phyloP scores from a whole-genome alignment of 2,797 vertebrate genomes.

The Lycodopsis pacificus region DNA sequence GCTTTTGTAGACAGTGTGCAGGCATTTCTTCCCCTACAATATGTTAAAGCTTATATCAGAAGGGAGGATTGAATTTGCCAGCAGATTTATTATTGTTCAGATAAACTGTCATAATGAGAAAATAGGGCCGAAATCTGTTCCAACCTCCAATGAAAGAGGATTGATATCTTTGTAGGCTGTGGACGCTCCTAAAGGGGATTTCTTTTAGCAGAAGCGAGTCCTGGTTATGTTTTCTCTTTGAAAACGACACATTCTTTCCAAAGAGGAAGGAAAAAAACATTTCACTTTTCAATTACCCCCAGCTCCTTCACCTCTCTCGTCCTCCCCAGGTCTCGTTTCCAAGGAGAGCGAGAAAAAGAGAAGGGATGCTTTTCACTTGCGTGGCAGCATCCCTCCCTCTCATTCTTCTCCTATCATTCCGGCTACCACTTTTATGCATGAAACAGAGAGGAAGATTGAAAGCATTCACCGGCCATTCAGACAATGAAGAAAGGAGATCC shows the following conservation, averaged over 20 bases:
- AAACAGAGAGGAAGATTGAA: conserved; percentile 99
- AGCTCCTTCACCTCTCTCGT: conserved; percentile 81
- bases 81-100: conserved; percentile 21
- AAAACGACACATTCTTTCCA: conserved; percentile 80
- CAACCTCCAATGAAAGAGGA: conserved; percentile 53
- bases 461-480: conserved; percentile 99
- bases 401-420: conserved; percentile 82
- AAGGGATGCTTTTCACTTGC: conserved; percentile 79
- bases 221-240: conserved; percentile 77
- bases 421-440: conserved; percentile 96
- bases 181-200: conserved; percentile 56
- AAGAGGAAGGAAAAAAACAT: conserved; percentile 79
- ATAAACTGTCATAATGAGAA: conserved; percentile 65
- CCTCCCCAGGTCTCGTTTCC: conserved; percentile 91
- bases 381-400: conserved; percentile 71
- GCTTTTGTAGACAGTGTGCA: neutral
- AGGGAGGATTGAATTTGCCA: neutral
- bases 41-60: neutral
- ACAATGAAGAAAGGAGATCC: conserved; percentile 99
- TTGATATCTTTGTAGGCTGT: conserved; percentile 63
- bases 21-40: neutral
- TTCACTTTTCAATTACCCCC: conserved; percentile 87
- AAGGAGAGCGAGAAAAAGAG: conserved; percentile 73
- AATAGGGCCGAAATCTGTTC: conserved; percentile 53
- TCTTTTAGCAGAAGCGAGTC: conserved; percentile 63